Base-by-base conservation (phyloP, 2,797 vertebrate species). In the Champsocephalus gunnari region DNA sequence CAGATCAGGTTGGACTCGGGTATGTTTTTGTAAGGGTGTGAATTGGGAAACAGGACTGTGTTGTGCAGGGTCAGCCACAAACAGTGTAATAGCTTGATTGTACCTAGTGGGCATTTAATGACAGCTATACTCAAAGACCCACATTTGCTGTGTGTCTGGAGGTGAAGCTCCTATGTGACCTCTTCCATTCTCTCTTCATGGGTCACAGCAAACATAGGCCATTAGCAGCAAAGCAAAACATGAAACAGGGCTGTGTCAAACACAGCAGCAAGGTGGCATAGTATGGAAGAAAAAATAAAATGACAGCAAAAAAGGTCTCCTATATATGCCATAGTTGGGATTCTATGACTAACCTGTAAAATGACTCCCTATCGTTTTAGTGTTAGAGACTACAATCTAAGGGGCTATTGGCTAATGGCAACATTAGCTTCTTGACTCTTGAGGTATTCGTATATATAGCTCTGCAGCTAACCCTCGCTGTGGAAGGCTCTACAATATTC, bases 91-190 rank as follows among this genome's bases (percentile, higher is more conserved):
- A 63, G 64, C 79, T 69, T 64, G 68, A 85, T 79, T 81, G 70
- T 67, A 61, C 59, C 58, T 55, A n/a, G 64, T 13, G 3, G 67
- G 41, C 34, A 73, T 85, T 85, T 86, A 85, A 83, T 66, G 58
- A 61, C 57, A 65, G 28, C 75, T 63, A 34, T 24, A 66, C 65
- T 85, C 79, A 87, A 88, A 90, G 85, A 89, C 64, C 73, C 71
- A 85, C 77, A 83, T 88, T 85, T 77, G 73, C 73, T 57, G 60
- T 14, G 63, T 73, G 75, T 81, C 81, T 80, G 14, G 43, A 73
- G 77, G 84, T 82, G 44, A 80, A 48, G 21, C 50, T 50, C 61
- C 50, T 55, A 32, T 32, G 1, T 38, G 60, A 69, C 79, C 73
- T 82, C 67, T 72, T 80, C 70, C 79, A 70, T 77, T 84, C 50